Conservation (phyloP, 2,113 vertebrate genomes). For the Petroica traversi region DNA sequence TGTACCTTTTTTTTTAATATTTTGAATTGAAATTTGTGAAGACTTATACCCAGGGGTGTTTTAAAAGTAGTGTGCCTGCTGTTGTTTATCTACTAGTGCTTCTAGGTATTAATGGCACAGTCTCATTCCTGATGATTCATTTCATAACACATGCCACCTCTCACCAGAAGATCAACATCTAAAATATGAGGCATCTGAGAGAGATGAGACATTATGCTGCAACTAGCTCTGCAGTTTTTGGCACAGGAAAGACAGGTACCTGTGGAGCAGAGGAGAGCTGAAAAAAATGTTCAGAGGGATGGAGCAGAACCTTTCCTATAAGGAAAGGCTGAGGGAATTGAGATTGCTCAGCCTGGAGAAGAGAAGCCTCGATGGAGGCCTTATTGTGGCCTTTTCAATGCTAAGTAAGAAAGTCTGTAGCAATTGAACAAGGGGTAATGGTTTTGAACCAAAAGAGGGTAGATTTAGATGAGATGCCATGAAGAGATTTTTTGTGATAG, state of each 20-base stretch:
- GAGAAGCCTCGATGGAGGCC: rapidly evolving
- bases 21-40: background rate
- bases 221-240: background rate
- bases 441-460: background rate
- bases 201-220: background rate
- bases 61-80: background rate
- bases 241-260: background rate
- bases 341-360: background rate
- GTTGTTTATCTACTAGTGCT: background rate
- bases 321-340: background rate
- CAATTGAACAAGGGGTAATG: rapidly evolving
- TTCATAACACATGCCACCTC: background rate
- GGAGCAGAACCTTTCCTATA: background rate
- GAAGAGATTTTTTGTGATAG: background rate
- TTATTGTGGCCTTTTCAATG: background rate
- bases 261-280: background rate
- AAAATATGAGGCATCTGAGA: background rate
- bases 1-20: background rate
- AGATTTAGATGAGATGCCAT: background rate
- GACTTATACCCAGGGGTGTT: background rate
- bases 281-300: background rate
- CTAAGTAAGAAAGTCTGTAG: background rate
- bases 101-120: background rate
- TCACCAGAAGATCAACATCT: background rate
- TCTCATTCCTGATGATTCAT: background rate